Evolutionary conservation across 2,888 invertebrate species (phyloP).

Genomic region (Papilio protenor): DNA sequence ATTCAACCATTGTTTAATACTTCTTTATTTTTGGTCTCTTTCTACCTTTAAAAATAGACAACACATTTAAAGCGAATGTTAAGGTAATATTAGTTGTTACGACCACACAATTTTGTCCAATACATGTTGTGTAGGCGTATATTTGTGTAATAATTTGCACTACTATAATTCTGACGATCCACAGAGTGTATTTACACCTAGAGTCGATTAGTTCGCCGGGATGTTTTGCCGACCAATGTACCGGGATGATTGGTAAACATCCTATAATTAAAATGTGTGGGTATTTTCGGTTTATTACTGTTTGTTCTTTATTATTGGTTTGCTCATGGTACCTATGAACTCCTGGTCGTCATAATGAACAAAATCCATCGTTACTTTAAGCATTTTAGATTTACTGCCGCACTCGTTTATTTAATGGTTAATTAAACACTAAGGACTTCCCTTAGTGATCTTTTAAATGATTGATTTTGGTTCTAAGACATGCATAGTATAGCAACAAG

Average conservation of each 20-base stretch:
- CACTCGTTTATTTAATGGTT: too few species aligned
- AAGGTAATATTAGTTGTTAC: neutral
- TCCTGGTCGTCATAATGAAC: neutral
- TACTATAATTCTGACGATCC: neutral
- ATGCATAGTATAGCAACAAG: too few species aligned
- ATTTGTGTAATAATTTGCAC: constrained; percentile 27
- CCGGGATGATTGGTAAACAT: constrained; percentile 35
- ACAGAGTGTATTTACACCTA: constrained; percentile 14
- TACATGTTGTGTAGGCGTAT: neutral
- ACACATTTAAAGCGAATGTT: neutral
- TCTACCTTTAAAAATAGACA: neutral
- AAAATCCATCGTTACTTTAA: too few species aligned
- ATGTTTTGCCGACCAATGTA: constrained; percentile 24
- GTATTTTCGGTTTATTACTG: too few species aligned
- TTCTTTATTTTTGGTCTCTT: neutral
- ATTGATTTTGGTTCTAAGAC: too few species aligned
- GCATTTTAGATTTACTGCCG: too few species aligned
- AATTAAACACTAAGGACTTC: too few species aligned
- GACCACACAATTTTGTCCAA: neutral
- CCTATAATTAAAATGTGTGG: too few species aligned
- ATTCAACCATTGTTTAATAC: neutral
- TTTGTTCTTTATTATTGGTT: too few species aligned
- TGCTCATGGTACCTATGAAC: neutral
- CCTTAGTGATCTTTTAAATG: too few species aligned
- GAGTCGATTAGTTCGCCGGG: constrained; percentile 24